Conservation (phyloP, 2,888 invertebrate genomes). For the Pycnomerus fuliginosus region DNA sequence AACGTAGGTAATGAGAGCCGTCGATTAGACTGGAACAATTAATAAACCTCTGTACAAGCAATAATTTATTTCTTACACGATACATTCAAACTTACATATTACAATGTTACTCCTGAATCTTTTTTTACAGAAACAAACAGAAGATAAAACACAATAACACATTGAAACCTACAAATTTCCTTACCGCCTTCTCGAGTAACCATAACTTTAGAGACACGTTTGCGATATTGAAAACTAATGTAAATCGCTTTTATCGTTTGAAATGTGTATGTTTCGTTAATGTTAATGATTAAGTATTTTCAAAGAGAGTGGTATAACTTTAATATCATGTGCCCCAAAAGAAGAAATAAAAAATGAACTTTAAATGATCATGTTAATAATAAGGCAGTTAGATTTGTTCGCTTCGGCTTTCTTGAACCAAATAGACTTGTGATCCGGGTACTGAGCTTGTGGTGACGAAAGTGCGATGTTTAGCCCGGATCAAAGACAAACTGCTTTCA, state of each 20-base stretch:
- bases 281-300: constrained; percentile 29
- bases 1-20: too few relatives aligned
- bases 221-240: constrained; percentile 35
- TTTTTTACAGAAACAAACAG: constrained; percentile 33
- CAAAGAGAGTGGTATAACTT: constrained; percentile 40
- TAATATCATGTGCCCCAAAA: constrained; percentile 45
- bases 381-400: constrained; percentile 44
- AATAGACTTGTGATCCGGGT: constrained; percentile 88
- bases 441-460: constrained; percentile 93
- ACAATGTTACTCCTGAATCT: constrained; percentile 39
- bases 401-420: constrained; percentile 79
- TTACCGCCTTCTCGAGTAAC: constrained; percentile 25
- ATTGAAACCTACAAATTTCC: constrained; percentile 43
- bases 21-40: too few relatives aligned
- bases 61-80: constrained; percentile 52
- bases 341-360: constrained; percentile 38
- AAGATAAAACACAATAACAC: constrained; percentile 29
- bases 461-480: constrained; percentile 97
- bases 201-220: constrained; percentile 24
- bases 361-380: constrained; percentile 16
- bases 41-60: constrained; percentile 48
- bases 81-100: constrained; percentile 52
- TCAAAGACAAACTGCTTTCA: constrained; percentile 90
- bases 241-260: constrained; percentile 35
- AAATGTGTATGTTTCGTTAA: constrained; percentile 42